Evolutionary conservation across 2,797 vertebrate genomes (phyloP), one percentile per base, ranked within the genome.

Genomic region (Hipposideros larvatus): DNA sequence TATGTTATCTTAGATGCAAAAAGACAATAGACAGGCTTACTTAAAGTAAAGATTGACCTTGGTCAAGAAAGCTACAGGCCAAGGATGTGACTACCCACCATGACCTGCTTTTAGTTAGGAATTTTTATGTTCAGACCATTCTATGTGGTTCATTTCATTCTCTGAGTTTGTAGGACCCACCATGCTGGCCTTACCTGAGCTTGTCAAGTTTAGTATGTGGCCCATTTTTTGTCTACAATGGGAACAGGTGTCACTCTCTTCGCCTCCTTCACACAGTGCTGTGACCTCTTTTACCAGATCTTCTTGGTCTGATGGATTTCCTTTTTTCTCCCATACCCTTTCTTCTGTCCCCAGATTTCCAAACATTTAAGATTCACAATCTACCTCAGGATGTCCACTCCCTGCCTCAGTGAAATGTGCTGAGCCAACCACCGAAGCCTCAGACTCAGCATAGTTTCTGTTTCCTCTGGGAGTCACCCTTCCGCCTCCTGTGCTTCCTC

Each of bases 401-500:
- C 24, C 18, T 37, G 14, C 22, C 78, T 31, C 88, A 43, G 70
- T 21, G 53, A 95, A n/a, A 91, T 41, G 34, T n/a, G 53, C 66
- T 92, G 41, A 97, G 57, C 55, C 73, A 31, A 4, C 24, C 1
- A 8, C 7, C 24, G n/a, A 16, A 16, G 26, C n/a, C 24, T 19
- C 48, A 10, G 82, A 37, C 63, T 73, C 59, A 9, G 10, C 26
- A 37, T 10, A 51, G 37, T 55, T 65, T 91, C 84, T 53, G 14
- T 66, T 84, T 90, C 55, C 74, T 90, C 83, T 51, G 13, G 68
- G 43, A 83, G 10, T 48, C 61, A 43, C 37, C 26, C 77, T 93
- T 93, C 87, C 84, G 94, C 79, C 51, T 79, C 31, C 37, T 9
- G n/a, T 7, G 31, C 55, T 91, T 85, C 86, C 65, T 59, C 79